Evolutionary conservation across 1,140 invertebrate genomes (phyloP), one percentile per base, ranked within the genome.

Genomic region (Meteorus sp.): DNA sequence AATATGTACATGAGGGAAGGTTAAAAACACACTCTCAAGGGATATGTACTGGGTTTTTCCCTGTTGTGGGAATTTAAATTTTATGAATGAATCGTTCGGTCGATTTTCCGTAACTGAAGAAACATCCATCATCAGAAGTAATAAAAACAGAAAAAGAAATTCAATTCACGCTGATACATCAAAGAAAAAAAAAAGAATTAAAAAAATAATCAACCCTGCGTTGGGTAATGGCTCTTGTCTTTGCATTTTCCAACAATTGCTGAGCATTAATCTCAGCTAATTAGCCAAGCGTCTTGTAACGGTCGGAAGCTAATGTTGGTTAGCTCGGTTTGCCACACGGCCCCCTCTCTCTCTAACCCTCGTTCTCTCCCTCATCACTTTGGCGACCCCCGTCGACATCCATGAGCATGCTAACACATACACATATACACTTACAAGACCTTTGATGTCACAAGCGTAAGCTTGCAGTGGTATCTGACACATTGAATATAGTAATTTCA

Each of bases 241-340:
- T 43, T 29, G 27, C 13, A 44, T 55, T 58, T 71, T 73, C 73
- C 71, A 74, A 71, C 72, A 77, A 77, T 77, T 74, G 60, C 67
- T 41, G 11, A 41, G 54, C 69, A 72, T 77, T 77, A 76, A 71
- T 75, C 70, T 74, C 62, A 60, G 66, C 64, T 77, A 77, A 77
- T 75, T 73, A 67, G 68, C 58, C 58, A 8, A 66, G 59, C 67
- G 65, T 73, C 71, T 77, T 75, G 74, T 68, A 68, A 66, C 64
- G 59, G 67, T n/a, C 44, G 29, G 35, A 13, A 35, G 33, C 20
- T 53, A 41, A 41, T 41, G 56, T 58, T 51, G 43, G 31, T 51
- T 43, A 23, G 45, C 54, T 25, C 31, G 41, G n/a, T 33, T 15
- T 45, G 31, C 0, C 19, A 11, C 15, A 19, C 27, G 13, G 13